Percentiles rank a stretch among this genome's conserved stretches.
Evolutionary conservation across 2,113 vertebrate species (phyloP).

Genomic region (Sinocyclocheilus rhinocerous): DNA sequence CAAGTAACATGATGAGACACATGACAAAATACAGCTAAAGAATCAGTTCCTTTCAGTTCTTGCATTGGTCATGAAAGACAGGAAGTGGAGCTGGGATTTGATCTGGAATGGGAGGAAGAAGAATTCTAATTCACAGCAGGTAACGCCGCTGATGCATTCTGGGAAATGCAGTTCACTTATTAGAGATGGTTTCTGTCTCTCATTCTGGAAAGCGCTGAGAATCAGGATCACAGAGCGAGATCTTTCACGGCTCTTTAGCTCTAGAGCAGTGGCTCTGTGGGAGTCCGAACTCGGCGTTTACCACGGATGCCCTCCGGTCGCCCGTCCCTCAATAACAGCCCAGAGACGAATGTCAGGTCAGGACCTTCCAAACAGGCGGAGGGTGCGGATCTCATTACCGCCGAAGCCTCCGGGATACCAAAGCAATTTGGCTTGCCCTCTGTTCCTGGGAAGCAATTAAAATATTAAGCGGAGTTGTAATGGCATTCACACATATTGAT

Average conservation of each 20-base stretch:
- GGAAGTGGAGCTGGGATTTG: not conserved
- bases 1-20: not conserved
- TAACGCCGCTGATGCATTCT: not conserved
- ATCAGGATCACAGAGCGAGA: not conserved
- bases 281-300: not conserved
- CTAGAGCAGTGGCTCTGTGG: not conserved
- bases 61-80: not conserved
- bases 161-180: not conserved
- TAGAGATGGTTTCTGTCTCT: not conserved
- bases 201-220: not conserved
- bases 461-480: slow-evolving; percentile 75
- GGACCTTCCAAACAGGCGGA: slow-evolving; percentile 72
- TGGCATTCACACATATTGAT: slow-evolving; percentile 71
- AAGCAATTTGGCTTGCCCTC: slow-evolving; percentile 78
- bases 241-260: not conserved
- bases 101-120: not conserved
- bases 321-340: slow-evolving; percentile 65
- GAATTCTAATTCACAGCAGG: not conserved
- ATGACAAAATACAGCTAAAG: not conserved
- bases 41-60: not conserved
- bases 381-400: slow-evolving; percentile 77
- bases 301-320: not conserved
- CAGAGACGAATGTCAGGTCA: slow-evolving; percentile 70
- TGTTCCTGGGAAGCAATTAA: slow-evolving; percentile 80
- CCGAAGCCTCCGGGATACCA: slow-evolving; percentile 73